Conservation (phyloP, 2,113 vertebrate species). For the Leiothrix lutea region DNA sequence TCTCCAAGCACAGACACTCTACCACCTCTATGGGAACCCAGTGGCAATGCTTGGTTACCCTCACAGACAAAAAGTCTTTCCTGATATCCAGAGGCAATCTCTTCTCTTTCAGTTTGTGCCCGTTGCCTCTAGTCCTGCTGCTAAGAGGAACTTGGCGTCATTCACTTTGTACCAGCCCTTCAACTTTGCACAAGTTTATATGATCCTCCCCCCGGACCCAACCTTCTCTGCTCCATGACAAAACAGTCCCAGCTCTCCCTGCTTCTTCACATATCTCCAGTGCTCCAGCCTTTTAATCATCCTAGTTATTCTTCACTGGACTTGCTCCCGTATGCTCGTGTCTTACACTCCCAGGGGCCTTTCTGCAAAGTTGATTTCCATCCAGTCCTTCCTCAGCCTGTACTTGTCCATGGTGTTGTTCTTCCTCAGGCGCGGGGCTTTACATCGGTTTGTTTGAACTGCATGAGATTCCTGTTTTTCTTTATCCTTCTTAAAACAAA, state of each 20-base stretch:
- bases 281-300: not conserved
- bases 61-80: not conserved
- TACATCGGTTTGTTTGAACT: not conserved
- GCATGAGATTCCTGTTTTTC: not conserved
- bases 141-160: not conserved
- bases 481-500: slow-evolving; percentile 12
- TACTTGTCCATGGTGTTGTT: not conserved
- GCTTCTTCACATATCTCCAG: not conserved
- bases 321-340: not conserved
- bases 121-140: not conserved
- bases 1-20: not conserved
- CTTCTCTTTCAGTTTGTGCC: not conserved
- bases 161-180: not conserved
- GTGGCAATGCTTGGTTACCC: not conserved
- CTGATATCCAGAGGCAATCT: not conserved
- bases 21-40: not conserved
- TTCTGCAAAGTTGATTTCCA: not conserved
- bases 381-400: not conserved
- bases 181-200: not conserved
- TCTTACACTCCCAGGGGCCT: not conserved
- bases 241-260: not conserved
- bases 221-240: not conserved
- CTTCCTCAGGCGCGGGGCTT: not conserved
- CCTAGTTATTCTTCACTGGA: not conserved
- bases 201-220: rapidly evolving